These are phyloP conservation scores for Parnassius orleans DNA, from an alignment of 2,888 invertebrate species.

Conservation along the genomic window DNA sequence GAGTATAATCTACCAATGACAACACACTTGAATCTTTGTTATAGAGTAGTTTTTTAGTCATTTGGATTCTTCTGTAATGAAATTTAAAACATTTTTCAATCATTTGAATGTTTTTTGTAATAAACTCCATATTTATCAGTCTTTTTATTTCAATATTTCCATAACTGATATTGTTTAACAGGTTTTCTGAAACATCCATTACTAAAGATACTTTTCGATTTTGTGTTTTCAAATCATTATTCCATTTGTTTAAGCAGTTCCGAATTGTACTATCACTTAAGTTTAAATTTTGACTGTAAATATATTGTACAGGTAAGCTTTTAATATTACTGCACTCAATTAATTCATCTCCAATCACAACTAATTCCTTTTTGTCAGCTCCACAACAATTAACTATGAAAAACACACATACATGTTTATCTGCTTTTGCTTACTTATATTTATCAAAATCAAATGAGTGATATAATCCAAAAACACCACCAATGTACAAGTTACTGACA, in stretches of 20 bases:
- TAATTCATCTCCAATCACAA: slow-evolving; percentile 40
- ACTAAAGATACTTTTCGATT: slow-evolving; percentile 37
- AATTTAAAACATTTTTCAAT: slow-evolving; percentile 44
- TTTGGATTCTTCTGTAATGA: slow-evolving; percentile 47
- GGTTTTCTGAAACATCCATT: slow-evolving; percentile 33
- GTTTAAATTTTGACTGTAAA: slow-evolving; percentile 36
- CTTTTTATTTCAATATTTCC: slow-evolving; percentile 40
- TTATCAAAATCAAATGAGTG: slow-evolving; percentile 38
- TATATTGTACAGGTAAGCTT: slow-evolving; percentile 45
- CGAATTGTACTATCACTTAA: slow-evolving; percentile 36
- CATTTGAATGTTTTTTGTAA: slow-evolving; percentile 37
- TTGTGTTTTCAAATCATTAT: slow-evolving; percentile 36
- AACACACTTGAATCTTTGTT: slow-evolving; percentile 31
- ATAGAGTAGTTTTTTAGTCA: slow-evolving; percentile 37
- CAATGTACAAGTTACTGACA: slow-evolving; percentile 40
- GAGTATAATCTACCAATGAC: slow-evolving; percentile 38
- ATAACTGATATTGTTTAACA: slow-evolving; percentile 34
- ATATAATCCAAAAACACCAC: slow-evolving; percentile 39
- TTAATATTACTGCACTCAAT: slow-evolving; percentile 31
- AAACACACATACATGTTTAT: slow-evolving; percentile 42
- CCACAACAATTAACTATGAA: slow-evolving; percentile 41
- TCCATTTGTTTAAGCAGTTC: slow-evolving; percentile 43
- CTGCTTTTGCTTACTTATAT: slow-evolving; percentile 36
- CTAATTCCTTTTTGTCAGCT: slow-evolving; percentile 38
- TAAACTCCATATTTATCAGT: slow-evolving; percentile 34